Evolutionary conservation across 2,797 vertebrate genomes (phyloP).

Genomic region (Buphagus erythrorhynchus): DNA sequence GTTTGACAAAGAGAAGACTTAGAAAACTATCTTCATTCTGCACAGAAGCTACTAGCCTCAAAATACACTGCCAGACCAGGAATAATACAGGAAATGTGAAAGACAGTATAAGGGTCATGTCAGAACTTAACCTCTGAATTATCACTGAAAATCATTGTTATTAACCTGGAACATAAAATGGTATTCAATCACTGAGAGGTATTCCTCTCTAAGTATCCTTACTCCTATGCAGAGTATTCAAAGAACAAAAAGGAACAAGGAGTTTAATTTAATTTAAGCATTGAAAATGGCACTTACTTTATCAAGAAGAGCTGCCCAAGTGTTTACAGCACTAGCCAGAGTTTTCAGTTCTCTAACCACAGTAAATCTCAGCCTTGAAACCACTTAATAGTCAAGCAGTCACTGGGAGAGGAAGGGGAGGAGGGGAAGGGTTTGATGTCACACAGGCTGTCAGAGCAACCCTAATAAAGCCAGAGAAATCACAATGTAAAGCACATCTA

Average conservation of each 20-base stretch:
- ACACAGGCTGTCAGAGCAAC: neutral
- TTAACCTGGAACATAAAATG: neutral
- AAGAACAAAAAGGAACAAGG: neutral
- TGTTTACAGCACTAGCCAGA: neutral
- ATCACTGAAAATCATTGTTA: neutral
- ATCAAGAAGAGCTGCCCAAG: neutral
- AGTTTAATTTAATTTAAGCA: neutral
- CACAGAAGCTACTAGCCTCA: neutral
- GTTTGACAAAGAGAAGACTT: neutral
- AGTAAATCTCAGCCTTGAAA: neutral
- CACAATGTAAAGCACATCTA: neutral
- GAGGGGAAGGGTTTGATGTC: neutral
- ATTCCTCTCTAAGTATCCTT: neutral
- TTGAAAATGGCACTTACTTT: neutral
- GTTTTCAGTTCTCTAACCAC: neutral
- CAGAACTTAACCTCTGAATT: neutral
- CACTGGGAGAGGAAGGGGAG: neutral
- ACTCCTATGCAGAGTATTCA: neutral
- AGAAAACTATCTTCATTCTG: neutral
- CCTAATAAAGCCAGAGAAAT: neutral
- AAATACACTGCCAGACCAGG: neutral
- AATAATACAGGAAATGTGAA: neutral
- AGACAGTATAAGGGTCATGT: accelerated
- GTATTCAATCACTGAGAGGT: neutral
- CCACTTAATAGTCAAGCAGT: neutral